phyloP scores from a whole-genome alignment of 2,888 invertebrate species.

The Brassicogethes aeneus region DNA sequence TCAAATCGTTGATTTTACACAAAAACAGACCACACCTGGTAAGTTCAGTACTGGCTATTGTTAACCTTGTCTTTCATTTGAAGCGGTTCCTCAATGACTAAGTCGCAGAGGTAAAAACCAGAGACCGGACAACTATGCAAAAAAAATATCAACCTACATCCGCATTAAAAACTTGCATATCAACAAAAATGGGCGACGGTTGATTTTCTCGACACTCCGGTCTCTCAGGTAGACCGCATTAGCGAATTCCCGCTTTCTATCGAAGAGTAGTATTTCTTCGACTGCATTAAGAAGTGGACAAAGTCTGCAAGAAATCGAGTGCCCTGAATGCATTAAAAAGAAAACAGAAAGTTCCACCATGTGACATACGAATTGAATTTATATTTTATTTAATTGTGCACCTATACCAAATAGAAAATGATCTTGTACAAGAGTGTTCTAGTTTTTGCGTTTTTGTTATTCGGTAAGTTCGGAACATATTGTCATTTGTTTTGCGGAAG shows the following conservation, averaged over 20 bases:
- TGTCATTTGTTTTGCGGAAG: background rate
- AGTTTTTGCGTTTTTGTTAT: conserved; percentile 7
- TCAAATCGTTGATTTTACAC: too few species aligned
- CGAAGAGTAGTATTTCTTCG: conserved; percentile 8
- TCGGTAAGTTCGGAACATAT: conserved; percentile 9
- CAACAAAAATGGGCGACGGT: too few species aligned
- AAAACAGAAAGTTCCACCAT: background rate
- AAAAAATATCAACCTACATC: too few species aligned
- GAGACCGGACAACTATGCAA: too few species aligned
- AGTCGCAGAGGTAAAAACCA: too few species aligned
- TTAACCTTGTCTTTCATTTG: too few species aligned
- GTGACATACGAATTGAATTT: background rate
- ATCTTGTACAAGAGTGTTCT: conserved; percentile 9
- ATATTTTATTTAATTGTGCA: conserved; percentile 8
- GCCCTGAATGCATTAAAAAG: background rate
- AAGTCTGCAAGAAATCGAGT: background rate
- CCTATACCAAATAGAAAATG: conserved; percentile 8
- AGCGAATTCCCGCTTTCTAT: conserved; percentile 27
- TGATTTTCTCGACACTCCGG: too few species aligned
- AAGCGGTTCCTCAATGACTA: too few species aligned
- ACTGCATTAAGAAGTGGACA: background rate
- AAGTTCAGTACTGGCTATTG: too few species aligned
- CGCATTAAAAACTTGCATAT: too few species aligned
- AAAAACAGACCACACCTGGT: too few species aligned
- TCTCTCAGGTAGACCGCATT: too few species aligned